These are phyloP conservation scores for Drosophila tsacasi DNA, from an alignment of 1,140 invertebrate genomes.

Conservation along the genomic window DNA sequence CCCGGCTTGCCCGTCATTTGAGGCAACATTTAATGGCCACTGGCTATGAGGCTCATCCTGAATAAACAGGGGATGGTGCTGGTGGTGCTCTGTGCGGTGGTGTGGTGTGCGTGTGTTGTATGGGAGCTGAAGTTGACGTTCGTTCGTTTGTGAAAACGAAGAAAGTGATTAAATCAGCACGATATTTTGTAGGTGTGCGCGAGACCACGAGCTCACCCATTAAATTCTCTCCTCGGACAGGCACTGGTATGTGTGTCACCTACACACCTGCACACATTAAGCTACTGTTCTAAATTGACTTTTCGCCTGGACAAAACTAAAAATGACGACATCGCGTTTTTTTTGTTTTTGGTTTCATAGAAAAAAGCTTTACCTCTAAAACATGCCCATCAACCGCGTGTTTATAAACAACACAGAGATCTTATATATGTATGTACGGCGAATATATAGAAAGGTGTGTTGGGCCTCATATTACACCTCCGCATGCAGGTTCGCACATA, in stretches of 20 bases:
- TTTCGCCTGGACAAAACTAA: constrained; percentile 78
- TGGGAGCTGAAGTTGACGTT: constrained; percentile 78
- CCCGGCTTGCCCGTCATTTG: constrained; percentile 80
- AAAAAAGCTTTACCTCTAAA: constrained; percentile 45
- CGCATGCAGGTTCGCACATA: constrained; percentile 37
- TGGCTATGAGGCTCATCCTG: constrained; percentile 75
- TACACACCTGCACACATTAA: constrained; percentile 21
- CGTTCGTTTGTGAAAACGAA: constrained; percentile 75
- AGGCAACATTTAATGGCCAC: constrained; percentile 82
- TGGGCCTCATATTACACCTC: constrained; percentile 47
- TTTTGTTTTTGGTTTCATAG: constrained; percentile 16
- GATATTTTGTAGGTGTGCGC: constrained; percentile 82
- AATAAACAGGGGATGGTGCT: constrained; percentile 46
- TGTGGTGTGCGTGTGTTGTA: constrained; percentile 60
- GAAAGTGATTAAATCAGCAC: constrained; percentile 83
- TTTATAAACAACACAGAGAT: constrained; percentile 57
- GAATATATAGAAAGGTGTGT: constrained; percentile 47
- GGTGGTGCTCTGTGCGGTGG: not conserved
- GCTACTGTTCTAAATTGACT: constrained; percentile 74
- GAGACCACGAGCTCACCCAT: constrained; percentile 72
- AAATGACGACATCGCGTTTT: constrained; percentile 80
- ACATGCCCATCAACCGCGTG: constrained; percentile 50
- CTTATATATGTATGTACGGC: constrained; percentile 34
- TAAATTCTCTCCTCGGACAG: constrained; percentile 58
- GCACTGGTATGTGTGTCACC: constrained; percentile 39